Conservation (phyloP, 2,797 vertebrate species). For the Urocyon cinereoargenteus region DNA sequence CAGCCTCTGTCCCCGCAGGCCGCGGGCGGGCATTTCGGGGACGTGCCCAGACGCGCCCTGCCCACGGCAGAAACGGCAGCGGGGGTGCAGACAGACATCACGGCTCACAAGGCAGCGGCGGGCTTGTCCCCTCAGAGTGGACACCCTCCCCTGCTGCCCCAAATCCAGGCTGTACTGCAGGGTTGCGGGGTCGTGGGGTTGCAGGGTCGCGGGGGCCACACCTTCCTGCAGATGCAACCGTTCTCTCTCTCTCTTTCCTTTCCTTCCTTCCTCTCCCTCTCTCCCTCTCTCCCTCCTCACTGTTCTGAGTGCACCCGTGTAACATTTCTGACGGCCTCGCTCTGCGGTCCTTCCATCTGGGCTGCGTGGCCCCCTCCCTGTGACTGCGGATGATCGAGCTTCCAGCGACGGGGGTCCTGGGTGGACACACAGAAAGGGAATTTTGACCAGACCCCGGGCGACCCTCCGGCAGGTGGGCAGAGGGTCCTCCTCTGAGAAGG, state of each 20-base stretch:
- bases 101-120: accelerated
- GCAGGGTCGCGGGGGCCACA: too few species aligned
- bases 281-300: too few species aligned
- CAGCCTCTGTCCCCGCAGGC: background rate
- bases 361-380: background rate
- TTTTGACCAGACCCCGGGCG: background rate
- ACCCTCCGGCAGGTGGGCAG: background rate
- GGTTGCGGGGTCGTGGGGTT: too few species aligned
- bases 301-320: background rate
- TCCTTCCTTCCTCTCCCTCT: too few species aligned
- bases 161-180: background rate
- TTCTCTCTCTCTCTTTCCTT: background rate
- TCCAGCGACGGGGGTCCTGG: background rate
- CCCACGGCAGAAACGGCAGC: background rate
- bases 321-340: background rate
- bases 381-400: too few species aligned
- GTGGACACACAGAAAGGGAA: background rate
- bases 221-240: background rate
- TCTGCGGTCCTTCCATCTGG: accelerated
- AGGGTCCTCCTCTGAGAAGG: background rate
- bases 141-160: background rate
- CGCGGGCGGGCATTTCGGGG: accelerated
- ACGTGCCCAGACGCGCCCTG: accelerated
- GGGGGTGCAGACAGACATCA: too few species aligned
- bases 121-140: too few species aligned